These are phyloP conservation scores for Arvicanthis niloticus DNA, from an alignment of 2,113 vertebrate species.

Conservation along the genomic window DNA sequence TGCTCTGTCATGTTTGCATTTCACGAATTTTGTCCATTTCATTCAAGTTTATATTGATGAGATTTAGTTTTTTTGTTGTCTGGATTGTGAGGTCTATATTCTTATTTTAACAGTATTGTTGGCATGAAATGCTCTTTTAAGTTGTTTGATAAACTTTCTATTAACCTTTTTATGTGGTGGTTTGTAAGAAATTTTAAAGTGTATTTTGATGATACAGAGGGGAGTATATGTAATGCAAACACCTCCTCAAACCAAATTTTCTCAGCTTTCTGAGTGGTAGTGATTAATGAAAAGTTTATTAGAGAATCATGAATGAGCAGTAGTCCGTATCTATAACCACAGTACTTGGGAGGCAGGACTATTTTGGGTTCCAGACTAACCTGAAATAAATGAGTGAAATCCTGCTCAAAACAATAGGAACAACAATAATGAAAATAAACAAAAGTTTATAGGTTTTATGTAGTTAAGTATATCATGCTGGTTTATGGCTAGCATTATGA, in stretches of 20 bases:
- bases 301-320: not conserved
- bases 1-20: not conserved
- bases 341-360: not conserved
- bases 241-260: not conserved
- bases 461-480: not conserved
- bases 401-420: not conserved
- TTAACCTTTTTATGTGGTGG: not conserved
- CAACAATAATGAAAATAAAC: not conserved
- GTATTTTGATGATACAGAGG: not conserved
- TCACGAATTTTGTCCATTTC: not conserved
- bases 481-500: not conserved
- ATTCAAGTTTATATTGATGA: not conserved
- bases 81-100: not conserved
- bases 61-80: not conserved
- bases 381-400: not conserved
- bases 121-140: not conserved
- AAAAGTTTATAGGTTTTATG: not conserved
- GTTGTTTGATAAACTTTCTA: not conserved
- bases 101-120: not conserved
- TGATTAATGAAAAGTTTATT: not conserved
- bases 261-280: not conserved
- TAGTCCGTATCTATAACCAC: not conserved
- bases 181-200: not conserved
- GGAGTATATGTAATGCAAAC: not conserved
- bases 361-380: not conserved